Conservation (phyloP, 2,113 vertebrate species). For the Bos indicus region DNA sequence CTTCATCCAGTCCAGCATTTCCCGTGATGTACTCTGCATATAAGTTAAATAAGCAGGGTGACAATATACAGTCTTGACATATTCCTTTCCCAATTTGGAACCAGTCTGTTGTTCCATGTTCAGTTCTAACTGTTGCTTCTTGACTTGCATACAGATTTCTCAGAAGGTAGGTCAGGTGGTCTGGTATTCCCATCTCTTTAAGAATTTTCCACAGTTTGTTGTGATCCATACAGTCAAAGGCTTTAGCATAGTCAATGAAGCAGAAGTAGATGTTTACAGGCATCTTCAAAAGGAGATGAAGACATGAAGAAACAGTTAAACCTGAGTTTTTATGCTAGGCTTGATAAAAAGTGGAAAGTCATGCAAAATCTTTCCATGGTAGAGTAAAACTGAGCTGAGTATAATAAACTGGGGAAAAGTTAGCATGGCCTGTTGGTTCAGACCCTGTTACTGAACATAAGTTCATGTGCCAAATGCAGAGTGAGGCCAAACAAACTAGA, state of each 20-base stretch:
- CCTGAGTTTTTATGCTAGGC: not conserved
- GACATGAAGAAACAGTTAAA: not conserved
- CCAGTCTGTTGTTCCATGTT: not conserved
- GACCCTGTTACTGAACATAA: not conserved
- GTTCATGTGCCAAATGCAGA: not conserved
- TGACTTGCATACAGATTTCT: not conserved
- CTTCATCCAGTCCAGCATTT: not conserved
- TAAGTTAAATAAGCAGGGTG: not conserved
- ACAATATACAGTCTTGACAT: not conserved
- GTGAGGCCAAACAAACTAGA: not conserved
- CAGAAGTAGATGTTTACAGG: not conserved
- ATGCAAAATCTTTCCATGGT: not conserved
- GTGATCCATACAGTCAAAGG: not conserved
- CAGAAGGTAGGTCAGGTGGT: not conserved
- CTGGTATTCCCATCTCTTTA: not conserved
- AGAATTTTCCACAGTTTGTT: not conserved
- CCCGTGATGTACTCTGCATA: not conserved
- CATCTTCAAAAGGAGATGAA: not conserved
- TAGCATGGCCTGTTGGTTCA: not conserved
- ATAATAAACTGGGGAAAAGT: not conserved
- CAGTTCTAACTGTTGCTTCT: not conserved
- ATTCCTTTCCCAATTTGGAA: not conserved
- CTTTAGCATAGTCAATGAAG: not conserved
- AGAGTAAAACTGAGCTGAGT: not conserved
- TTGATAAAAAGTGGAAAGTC: not conserved